These are phyloP conservation scores for Kryptopterus vitreolus DNA, from an alignment of 2,797 vertebrate species.

Conservation along the genomic window DNA sequence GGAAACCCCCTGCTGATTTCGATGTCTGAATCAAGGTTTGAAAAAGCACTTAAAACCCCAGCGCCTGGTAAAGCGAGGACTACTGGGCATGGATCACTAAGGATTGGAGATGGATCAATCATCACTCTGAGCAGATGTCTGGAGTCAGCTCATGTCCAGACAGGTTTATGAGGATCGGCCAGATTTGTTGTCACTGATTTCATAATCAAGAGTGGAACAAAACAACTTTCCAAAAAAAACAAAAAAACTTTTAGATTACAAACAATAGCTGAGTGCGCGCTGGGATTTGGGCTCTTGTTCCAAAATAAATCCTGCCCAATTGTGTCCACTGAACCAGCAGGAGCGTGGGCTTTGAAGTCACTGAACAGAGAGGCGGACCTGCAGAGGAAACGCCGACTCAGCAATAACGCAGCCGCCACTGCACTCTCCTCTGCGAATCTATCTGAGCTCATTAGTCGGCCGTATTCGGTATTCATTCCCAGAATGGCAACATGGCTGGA, in stretches of 20 bases:
- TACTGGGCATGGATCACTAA: background rate
- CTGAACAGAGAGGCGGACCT: conserved; percentile 20
- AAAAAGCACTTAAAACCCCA: background rate
- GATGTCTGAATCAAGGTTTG: background rate
- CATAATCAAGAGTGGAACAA: background rate
- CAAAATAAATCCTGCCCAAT: conserved; percentile 39
- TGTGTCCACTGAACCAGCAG: conserved; percentile 38
- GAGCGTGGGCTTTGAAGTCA: conserved; percentile 28
- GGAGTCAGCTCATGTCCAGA: background rate
- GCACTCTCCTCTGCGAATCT: conserved; percentile 34
- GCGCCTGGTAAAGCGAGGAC: background rate
- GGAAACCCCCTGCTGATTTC: background rate
- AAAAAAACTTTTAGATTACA: conserved; percentile 20
- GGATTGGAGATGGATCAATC: background rate
- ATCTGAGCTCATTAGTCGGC: conserved; percentile 48
- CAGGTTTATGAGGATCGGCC: background rate
- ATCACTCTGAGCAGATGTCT: background rate
- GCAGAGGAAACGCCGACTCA: conserved; percentile 35
- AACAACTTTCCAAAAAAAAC: conserved; percentile 16
- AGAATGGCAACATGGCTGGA: conserved; percentile 43
- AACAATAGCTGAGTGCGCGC: conserved; percentile 1
- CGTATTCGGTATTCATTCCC: conserved; percentile 36
- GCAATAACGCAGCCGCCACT: conserved; percentile 29
- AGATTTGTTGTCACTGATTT: background rate
- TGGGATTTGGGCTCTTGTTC: conserved; percentile 44